phyloP scores from a whole-genome alignment of 2,888 invertebrate genomes.

The Drosophila macrospina region DNA sequence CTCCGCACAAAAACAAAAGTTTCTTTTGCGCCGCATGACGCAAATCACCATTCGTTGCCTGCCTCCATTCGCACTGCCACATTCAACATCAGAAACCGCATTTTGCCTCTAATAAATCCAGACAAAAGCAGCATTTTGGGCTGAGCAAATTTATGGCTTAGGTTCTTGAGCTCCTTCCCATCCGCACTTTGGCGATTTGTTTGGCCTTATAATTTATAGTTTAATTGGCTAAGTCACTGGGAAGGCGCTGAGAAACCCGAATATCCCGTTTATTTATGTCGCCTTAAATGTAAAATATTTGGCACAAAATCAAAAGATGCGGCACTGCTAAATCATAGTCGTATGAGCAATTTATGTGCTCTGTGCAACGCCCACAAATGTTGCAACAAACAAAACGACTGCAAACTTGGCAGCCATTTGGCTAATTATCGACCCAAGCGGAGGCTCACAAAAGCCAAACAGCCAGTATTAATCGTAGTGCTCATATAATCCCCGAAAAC shows the following conservation, averaged over 20 bases:
- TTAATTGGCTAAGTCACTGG: constrained; percentile 72
- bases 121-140: constrained; percentile 72
- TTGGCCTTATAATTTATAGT: constrained; percentile 75
- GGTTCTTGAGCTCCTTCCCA: constrained; percentile 21
- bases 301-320: constrained; percentile 70
- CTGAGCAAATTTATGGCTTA: constrained; percentile 72
- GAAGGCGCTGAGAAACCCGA: constrained; percentile 41
- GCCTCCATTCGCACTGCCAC: constrained; percentile 29
- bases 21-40: constrained; percentile 44
- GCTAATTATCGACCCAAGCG: constrained; percentile 65
- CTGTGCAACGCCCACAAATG: constrained; percentile 42
- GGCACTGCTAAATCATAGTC: constrained; percentile 63
- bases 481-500: constrained; percentile 47
- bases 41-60: constrained; percentile 41
- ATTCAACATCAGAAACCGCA: constrained; percentile 64
- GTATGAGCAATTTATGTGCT: constrained; percentile 55
- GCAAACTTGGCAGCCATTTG: constrained; percentile 65
- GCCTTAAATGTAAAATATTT: constrained; percentile 75
- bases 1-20: constrained; percentile 28
- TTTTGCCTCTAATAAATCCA: constrained; percentile 70
- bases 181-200: constrained; percentile 61
- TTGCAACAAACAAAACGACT: constrained; percentile 30
- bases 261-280: constrained; percentile 67
- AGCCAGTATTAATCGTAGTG: constrained; percentile 23
- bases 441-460: constrained; percentile 21